These are phyloP conservation scores for Melinaea marsaeus DNA, from an alignment of 2,888 invertebrate species.

Conservation along the genomic window DNA sequence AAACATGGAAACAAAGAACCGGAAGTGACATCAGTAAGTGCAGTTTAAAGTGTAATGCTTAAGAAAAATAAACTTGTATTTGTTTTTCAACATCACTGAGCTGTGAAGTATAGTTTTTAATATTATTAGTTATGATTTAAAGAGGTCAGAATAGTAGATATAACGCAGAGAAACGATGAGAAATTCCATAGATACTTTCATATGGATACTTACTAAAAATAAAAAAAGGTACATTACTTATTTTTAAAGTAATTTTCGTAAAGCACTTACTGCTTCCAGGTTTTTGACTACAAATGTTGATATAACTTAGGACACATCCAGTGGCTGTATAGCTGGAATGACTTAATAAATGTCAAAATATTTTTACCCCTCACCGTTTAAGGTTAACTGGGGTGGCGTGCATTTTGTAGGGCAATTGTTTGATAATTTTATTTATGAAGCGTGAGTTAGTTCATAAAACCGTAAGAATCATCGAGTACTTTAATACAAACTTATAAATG, in stretches of 20 bases:
- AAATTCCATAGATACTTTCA: too few relatives aligned
- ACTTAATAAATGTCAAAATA: slow-evolving; percentile 65
- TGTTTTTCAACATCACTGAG: too few relatives aligned
- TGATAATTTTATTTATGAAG: slow-evolving; percentile 72
- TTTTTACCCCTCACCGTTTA: slow-evolving; percentile 59
- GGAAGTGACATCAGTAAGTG: slow-evolving; percentile 27
- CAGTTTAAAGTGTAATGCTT: background rate
- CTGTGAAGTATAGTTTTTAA: too few relatives aligned
- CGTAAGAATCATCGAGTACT: slow-evolving; percentile 33
- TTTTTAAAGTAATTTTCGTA: too few relatives aligned
- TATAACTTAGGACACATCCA: slow-evolving; percentile 33
- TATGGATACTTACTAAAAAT: too few relatives aligned
- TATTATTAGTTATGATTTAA: too few relatives aligned
- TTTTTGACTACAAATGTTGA: too few relatives aligned
- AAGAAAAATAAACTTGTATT: too few relatives aligned
- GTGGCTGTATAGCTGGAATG: slow-evolving; percentile 23
- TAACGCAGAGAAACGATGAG: too few relatives aligned
- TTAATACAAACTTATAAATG: background rate
- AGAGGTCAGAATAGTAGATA: too few relatives aligned
- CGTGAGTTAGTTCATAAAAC: slow-evolving; percentile 58
- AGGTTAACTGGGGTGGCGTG: slow-evolving; percentile 65
- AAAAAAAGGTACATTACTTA: too few relatives aligned
- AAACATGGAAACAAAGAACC: slow-evolving; percentile 20
- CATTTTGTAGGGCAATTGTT: slow-evolving; percentile 55
- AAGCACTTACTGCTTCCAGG: too few relatives aligned